Evolutionary conservation across 2,797 vertebrate species (phyloP), one percentile per base, ranked within the genome.

Genomic region (Pseudochirops cupreus): DNA sequence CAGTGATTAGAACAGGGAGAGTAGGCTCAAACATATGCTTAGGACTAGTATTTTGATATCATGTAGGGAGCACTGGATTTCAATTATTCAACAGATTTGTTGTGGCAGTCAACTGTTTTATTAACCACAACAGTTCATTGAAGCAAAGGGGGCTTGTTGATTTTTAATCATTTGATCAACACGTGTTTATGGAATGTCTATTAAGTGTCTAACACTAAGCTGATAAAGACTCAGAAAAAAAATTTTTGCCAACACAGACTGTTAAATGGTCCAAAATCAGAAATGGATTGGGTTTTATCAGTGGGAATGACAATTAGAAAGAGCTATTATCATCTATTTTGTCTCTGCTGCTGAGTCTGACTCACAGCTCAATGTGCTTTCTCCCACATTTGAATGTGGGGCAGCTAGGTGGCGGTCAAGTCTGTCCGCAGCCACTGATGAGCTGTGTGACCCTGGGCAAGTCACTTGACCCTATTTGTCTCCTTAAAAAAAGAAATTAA

Each of bases 21-120:
- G 1, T 7, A 74, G 62, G n/a, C 62, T 74, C 14, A n/a, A 74
- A 67, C 39, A 74, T 21, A 39, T 39, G 5, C n/a, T 74, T 74
- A 74, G 16, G n/a, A 16, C 16, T 18, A 39, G 33, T 39, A 6
- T 5, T 74, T 74, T 74, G 33, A 39, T 33, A 39, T 74, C n/a
- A n/a, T 97, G 33, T 24, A 57, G 54, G 56, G 46, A 82, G 33
- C 91, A 91, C 29, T 16, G 21, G 28, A 24, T 57, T 90, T 33
- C 57, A n/a, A 10, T 7, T 26, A 82, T 29, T 91, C 95, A 93
- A 46, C 92, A 57, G 11, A 0, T 0, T 0, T 0, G 54, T 50
- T 95, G 87, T 29, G 67, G 9, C 91, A 90, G 57, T 5, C 62
- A 74, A 74, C 62, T 74, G 62, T 74, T 74, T 74, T 74, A 74